Percentiles rank a stretch among this genome's conserved stretches.
phyloP scores from a whole-genome alignment of 2,888 invertebrate genomes.

The Drosophila incognita region DNA sequence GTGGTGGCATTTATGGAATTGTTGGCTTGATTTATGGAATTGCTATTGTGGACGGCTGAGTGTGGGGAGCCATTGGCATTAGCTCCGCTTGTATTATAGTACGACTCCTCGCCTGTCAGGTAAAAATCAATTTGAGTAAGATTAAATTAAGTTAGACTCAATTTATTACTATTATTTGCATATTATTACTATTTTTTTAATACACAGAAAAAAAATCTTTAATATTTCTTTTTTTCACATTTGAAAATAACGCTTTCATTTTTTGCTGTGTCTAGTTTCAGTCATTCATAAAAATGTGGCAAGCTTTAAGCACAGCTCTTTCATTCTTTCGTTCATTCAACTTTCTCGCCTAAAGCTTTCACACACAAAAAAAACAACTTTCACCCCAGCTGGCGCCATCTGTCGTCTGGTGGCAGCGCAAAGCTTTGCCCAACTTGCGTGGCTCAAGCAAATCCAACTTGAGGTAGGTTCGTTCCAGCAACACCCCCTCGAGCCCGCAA shows the following conservation, averaged over 20 bases:
- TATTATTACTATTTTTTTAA: neutral
- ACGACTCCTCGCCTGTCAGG: conserved; percentile 83
- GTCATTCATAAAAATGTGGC: conserved; percentile 62
- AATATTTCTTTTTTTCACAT: neutral
- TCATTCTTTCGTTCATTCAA: conserved; percentile 25
- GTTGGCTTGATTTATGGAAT: conserved; percentile 82
- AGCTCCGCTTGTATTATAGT: conserved; percentile 80
- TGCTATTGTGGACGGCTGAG: conserved; percentile 83
- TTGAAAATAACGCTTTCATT: neutral
- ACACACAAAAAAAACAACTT: conserved; percentile 44
- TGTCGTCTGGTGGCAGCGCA: conserved; percentile 22
- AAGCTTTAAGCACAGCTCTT: conserved; percentile 37
- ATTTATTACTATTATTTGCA: neutral
- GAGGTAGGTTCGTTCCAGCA: conserved; percentile 63
- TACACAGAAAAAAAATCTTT: neutral
- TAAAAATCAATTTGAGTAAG: neutral
- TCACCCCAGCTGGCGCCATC: conserved; percentile 58
- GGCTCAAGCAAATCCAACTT: conserved; percentile 46
- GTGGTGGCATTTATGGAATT: conserved; percentile 82
- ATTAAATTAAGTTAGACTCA: neutral
- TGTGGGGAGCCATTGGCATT: conserved; percentile 83
- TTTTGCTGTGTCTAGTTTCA: neutral
- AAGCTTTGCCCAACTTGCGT: conserved; percentile 37
- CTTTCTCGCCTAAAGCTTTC: conserved; percentile 43
- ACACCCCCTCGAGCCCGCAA: neutral